Evolutionary conservation across 2,113 vertebrate species (phyloP).

Genomic region (Colinus virginianus): DNA sequence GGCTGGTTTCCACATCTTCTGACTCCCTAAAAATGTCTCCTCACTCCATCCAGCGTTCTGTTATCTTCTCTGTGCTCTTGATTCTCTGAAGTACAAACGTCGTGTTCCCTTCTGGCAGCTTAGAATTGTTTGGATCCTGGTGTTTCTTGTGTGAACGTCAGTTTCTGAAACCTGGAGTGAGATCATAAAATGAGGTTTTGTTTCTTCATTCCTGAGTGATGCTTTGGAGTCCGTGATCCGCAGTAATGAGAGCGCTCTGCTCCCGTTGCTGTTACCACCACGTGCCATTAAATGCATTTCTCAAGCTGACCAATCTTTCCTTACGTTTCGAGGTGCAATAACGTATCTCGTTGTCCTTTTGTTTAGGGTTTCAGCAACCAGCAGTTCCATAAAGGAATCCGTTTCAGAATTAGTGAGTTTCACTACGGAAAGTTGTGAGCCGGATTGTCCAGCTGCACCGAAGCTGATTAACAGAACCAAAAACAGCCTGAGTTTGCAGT

Average conservation of each 20-base stretch:
- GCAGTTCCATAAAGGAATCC: constrained; percentile 75
- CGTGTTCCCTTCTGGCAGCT: not conserved
- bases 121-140: not conserved
- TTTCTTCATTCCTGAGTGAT: not conserved
- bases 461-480: constrained; percentile 79
- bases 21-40: not conserved
- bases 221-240: not conserved
- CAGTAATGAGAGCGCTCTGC: not conserved
- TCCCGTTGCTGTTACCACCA: not conserved
- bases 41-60: not conserved
- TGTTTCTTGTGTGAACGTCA: not conserved
- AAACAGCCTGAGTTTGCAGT: constrained; percentile 82
- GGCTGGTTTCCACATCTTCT: not conserved
- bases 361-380: constrained; percentile 80
- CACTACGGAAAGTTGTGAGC: constrained; percentile 80
- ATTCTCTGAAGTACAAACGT: not conserved
- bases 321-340: not conserved
- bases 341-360: not conserved
- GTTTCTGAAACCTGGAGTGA: not conserved
- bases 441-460: constrained; percentile 80
- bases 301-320: not conserved
- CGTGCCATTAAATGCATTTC: not conserved
- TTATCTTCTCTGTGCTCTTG: not conserved
- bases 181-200: not conserved
- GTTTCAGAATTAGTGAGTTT: constrained; percentile 80